These are phyloP conservation scores for Oxyteleia sp. DNA, from an alignment of 2,888 invertebrate genomes.

Conservation along the genomic window DNA sequence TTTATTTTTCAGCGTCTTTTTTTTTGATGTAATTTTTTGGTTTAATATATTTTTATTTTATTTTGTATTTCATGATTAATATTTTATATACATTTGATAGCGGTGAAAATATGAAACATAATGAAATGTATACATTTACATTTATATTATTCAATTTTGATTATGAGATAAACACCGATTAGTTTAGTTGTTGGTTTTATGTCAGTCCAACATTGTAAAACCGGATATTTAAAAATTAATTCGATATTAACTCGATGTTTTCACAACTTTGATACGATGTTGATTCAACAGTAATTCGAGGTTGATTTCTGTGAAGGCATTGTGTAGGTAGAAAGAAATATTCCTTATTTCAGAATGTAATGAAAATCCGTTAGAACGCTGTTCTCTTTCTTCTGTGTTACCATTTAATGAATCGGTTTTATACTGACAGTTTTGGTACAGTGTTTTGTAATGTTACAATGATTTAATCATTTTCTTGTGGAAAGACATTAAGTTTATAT, in stretches of 20 bases:
- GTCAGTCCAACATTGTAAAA: background rate
- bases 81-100: background rate
- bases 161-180: background rate
- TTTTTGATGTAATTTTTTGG: too few relatives aligned
- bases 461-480: too few relatives aligned
- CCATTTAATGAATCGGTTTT: background rate
- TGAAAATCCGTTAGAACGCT: constrained; percentile 53
- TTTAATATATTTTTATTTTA: too few relatives aligned
- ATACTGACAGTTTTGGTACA: too few relatives aligned
- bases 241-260: constrained; percentile 50
- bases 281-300: too few relatives aligned
- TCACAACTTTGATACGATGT: constrained; percentile 54
- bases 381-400: constrained; percentile 5
- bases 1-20: too few relatives aligned
- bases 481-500: too few relatives aligned
- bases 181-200: background rate
- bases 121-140: background rate
- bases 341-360: constrained; percentile 62
- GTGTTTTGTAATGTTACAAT: too few relatives aligned
- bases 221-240: background rate
- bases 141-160: background rate
- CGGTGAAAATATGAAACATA: background rate
- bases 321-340: constrained; percentile 62
- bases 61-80: too few relatives aligned
- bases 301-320: constrained; percentile 63